Percentiles rank a stretch among this genome's conserved stretches.
Conservation (phyloP, 2,888 invertebrate species). For the Thyatira batis region DNA sequence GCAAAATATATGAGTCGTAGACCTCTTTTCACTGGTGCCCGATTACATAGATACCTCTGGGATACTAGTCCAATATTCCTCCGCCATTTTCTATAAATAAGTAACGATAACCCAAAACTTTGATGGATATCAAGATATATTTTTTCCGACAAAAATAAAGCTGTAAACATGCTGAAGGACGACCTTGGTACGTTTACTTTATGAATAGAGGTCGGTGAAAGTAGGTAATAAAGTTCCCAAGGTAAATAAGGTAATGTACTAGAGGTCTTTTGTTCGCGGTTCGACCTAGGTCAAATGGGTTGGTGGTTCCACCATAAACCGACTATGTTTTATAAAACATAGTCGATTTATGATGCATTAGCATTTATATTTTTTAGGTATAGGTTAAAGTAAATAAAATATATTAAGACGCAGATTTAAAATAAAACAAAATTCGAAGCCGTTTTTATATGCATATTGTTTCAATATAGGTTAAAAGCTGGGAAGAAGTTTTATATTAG, state of each 20-base stretch:
- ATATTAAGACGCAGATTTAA: no score
- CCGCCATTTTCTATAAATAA: background rate
- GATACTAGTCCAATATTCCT: background rate
- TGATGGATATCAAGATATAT: background rate
- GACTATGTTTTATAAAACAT: no score
- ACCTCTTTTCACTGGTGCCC: background rate
- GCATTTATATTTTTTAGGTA: no score
- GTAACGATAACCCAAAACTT: background rate
- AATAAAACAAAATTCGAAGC: no score
- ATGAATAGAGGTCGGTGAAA: background rate
- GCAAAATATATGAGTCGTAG: no score
- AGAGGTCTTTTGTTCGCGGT: background rate
- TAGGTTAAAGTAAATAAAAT: no score
- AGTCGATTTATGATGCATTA: no score
- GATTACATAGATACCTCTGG: background rate
- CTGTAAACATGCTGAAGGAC: background rate
- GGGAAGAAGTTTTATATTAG: no score
- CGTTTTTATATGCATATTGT: no score
- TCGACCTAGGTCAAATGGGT: background rate
- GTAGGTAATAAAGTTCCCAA: background rate
- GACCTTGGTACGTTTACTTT: background rate
- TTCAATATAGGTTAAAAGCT: no score
- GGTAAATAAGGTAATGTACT: background rate
- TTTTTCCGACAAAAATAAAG: background rate
- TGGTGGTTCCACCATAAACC: background rate